A percentile compares a stretch with the other conserved stretches of the same genome.
Conservation (phyloP, 2,888 invertebrate species). For the Eupithecia dodoneata region DNA sequence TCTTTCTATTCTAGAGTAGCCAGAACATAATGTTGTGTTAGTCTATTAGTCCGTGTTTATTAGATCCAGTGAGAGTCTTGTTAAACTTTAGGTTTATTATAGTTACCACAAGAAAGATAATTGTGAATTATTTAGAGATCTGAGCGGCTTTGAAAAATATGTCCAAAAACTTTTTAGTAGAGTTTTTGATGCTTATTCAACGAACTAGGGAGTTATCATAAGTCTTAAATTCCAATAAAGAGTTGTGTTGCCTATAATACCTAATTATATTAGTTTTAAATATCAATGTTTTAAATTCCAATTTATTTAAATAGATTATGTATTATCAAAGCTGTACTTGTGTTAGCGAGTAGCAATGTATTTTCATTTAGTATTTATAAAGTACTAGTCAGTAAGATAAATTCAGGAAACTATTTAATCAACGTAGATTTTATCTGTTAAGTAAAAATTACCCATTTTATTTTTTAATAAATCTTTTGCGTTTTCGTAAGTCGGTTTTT, state of each 20-base stretch:
- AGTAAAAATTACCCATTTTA: slow-evolving; percentile 34
- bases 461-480: slow-evolving; percentile 27
- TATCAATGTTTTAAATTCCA: slow-evolving; percentile 37
- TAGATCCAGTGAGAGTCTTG: slow-evolving; percentile 45
- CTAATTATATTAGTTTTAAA: slow-evolving; percentile 35
- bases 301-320: slow-evolving; percentile 39
- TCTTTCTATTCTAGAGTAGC: slow-evolving; percentile 63
- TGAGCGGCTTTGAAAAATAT: slow-evolving; percentile 33
- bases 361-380: slow-evolving; percentile 63
- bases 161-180: neutral
- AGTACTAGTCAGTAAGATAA: slow-evolving; percentile 78
- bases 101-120: slow-evolving; percentile 42
- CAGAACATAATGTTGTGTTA: slow-evolving; percentile 53
- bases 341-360: slow-evolving; percentile 29
- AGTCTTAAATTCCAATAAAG: slow-evolving; percentile 20
- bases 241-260: slow-evolving; percentile 40
- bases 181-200: slow-evolving; percentile 8
- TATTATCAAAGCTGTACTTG: slow-evolving; percentile 51
- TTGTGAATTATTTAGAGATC: slow-evolving; percentile 39
- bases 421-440: slow-evolving; percentile 21
- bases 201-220: slow-evolving; percentile 13
- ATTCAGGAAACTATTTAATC: slow-evolving; percentile 50
- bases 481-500: neutral
- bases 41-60: slow-evolving; percentile 39
- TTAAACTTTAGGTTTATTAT: slow-evolving; percentile 43